Base-by-base conservation (phyloP, 2,888 invertebrate genomes). In the Tanypteryx hageni region DNA sequence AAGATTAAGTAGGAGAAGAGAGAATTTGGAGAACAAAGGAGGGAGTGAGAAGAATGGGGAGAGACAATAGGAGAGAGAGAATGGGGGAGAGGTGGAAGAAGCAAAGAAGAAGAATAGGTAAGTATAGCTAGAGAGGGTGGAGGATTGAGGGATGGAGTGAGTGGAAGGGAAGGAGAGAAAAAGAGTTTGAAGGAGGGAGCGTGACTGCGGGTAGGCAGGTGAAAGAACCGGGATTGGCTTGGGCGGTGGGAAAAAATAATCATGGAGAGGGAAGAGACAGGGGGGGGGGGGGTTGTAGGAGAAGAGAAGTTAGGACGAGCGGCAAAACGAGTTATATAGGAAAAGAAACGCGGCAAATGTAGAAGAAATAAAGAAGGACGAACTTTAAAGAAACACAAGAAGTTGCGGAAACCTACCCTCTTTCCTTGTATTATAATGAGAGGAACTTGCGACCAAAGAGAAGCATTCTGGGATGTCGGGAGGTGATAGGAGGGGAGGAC, bases 311-410 rank as follows among this genome's bases (percentile, higher is more conserved):
- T 64, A 11, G 0, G 44, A 44, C 82, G 82, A 16, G n/a, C 22
- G 82, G 27, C 31, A 13, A 13, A 16, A 27, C 11, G 82, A 82
- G 82, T 44, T 44, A 82, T 44, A 31, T 14, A 44, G 18, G 14
- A 13, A 57, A 57, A 31, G 56, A 83, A 56, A 18, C 18, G 18
- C 3, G 18, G 83, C 2, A 83, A 83, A 83, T 83, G 16, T 18
- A 57, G 57, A 83, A 64, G 64, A 68, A 89, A 89, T 89, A 89
- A 64, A 44, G 83, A 56, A 57, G 44, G 44, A 18, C 18, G n/a
- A 83, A 83, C 83, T 83, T 83, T 83, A 31, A 83, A 83, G 61
- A 89, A 89, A 89, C 89, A 85, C 83, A 18, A 68, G 89, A 89
- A 89, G 89, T 89, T 89, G 64, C 9, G 56, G 56, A 16, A 4